These are phyloP conservation scores for Beroe ovata DNA, from an alignment of 37 sponge, comb jelly and placozoan genomes.

Conservation along the genomic window DNA sequence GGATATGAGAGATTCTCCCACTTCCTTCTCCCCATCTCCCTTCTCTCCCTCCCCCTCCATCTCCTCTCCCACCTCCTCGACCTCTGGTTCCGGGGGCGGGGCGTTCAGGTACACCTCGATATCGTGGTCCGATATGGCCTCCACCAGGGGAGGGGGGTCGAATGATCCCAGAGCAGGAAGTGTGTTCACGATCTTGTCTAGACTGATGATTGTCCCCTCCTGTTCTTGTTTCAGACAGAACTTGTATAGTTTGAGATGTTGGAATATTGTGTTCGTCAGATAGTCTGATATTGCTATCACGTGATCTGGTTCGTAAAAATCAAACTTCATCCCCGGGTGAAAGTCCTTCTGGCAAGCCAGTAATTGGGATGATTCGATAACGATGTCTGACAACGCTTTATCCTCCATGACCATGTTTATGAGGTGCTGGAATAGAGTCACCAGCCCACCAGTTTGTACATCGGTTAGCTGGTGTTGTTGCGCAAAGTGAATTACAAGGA, in stretches of 20 bases:
- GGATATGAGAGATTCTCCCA: slow-evolving; percentile 6
- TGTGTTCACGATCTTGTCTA: slow-evolving; percentile 59
- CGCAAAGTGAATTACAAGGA: slow-evolving; percentile 21
- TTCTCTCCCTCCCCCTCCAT: not conserved
- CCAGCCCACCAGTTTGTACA: not conserved
- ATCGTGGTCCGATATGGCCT: slow-evolving; percentile 60
- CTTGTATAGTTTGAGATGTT: slow-evolving; percentile 48
- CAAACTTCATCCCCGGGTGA: slow-evolving; percentile 34
- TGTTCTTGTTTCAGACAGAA: slow-evolving; percentile 35
- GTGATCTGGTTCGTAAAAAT: slow-evolving; percentile 31
- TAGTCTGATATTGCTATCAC: slow-evolving; percentile 16
- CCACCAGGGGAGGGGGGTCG: slow-evolving; percentile 58
- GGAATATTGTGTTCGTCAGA: not conserved
- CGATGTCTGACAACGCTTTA: not conserved
- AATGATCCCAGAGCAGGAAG: slow-evolving; percentile 29
- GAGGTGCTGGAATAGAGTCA: slow-evolving; percentile 19
- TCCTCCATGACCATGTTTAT: slow-evolving; percentile 41
- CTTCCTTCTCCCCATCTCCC: slow-evolving; percentile 20
- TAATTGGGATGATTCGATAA: slow-evolving; percentile 9
- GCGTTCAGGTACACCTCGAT: slow-evolving; percentile 66
- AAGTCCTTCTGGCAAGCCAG: slow-evolving; percentile 33
- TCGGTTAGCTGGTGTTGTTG: slow-evolving; percentile 13
- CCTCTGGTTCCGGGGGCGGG: not conserved
- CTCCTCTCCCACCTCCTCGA: slow-evolving; percentile 32
- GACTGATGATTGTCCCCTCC: slow-evolving; percentile 45